Evolutionary conservation across 2,888 invertebrate species (phyloP), one percentile per base, ranked within the genome.

Genomic region (Meteorus cinctellus): DNA sequence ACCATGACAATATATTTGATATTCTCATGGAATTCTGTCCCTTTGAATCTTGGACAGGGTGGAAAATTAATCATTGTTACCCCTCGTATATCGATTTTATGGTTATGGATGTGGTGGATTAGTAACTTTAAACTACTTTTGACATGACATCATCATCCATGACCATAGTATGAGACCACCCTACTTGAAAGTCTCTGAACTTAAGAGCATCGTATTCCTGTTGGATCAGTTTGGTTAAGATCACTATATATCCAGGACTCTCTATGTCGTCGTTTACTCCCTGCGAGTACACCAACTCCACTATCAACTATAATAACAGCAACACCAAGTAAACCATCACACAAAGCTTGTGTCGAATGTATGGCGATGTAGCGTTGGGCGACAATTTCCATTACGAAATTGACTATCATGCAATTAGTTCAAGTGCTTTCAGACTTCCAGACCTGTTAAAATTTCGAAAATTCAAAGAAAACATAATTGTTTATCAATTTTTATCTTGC

Each of bases 211-310:
- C 29, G 10, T 48, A 31, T 27, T 67, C 14, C 27, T 16, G 67
- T 41, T 29, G 48, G 24, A 67, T 67, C 48, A 67, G 29, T 67
- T 67, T 67, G 27, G 34, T 19, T 31, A 34, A 67, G 48, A 67
- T 67, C 4, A 67, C 24, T 48, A 65, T 65, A 34, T 19, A 34
- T 19, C 5, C n/a, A 8, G 1, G n/a, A 55, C 8, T 36, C 36
- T n/a, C 16, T n/a, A 41, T 34, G 10, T 36, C 3, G 36, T 65
- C 10, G 5, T 34, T 65, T 10, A 12, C 65, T 65, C 2, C 10
- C 36, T 12, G 1, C 16, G 36, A 65, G 41, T 12, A 41, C 41
- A 41, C 12, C 41, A 41, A 12, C 41, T 0, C 41, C 41, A 41
- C 41, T 12, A 41, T 41, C 41, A 41, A 41, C 41, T 41, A 24